These are phyloP conservation scores for Barbus barbus DNA, from an alignment of 2,113 vertebrate genomes.

Conservation along the genomic window DNA sequence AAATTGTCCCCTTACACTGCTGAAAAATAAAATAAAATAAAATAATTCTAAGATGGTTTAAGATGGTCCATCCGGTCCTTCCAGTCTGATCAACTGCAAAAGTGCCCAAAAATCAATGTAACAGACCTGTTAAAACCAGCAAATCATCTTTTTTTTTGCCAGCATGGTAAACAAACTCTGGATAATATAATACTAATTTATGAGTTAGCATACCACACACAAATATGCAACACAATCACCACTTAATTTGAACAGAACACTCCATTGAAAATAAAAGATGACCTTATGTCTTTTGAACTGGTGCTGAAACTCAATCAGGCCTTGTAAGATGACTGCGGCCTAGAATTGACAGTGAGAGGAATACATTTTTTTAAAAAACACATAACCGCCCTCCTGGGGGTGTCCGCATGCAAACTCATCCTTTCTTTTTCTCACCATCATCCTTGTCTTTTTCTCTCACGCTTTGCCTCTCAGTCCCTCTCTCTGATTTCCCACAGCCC, in stretches of 20 bases:
- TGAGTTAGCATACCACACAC: neutral
- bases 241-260: neutral
- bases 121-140: neutral
- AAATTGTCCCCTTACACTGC: too few relatives aligned
- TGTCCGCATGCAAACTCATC: constrained; percentile 22
- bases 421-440: constrained; percentile 29
- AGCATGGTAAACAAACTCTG: neutral
- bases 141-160: neutral
- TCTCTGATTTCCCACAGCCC: constrained; percentile 67
- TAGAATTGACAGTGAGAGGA: neutral
- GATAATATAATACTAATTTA: neutral
- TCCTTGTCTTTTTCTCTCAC: constrained; percentile 6
- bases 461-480: constrained; percentile 36
- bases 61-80: neutral
- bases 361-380: neutral
- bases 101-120: neutral
- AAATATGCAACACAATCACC: neutral
- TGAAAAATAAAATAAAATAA: neutral
- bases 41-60: too few relatives aligned
- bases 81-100: neutral
- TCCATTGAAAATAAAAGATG: constrained; percentile 9
- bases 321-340: neutral
- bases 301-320: constrained; percentile 13
- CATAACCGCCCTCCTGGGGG: neutral
- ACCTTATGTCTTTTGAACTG: neutral